Conservation (phyloP, 2,888 invertebrate genomes). For the Morpho deidamia region DNA sequence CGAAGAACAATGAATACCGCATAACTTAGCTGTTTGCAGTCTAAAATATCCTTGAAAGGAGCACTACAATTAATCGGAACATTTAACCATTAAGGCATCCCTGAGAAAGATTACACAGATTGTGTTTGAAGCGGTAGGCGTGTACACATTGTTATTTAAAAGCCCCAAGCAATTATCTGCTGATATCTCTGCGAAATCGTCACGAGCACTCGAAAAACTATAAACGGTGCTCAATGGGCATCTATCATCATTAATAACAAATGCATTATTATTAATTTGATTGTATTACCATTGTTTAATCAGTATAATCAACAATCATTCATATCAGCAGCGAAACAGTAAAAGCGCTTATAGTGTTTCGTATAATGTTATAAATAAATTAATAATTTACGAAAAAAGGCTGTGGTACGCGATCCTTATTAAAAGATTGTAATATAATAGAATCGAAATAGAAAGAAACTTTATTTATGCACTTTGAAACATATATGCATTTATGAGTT, state of each 20-base stretch:
- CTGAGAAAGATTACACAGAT: conserved; percentile 63
- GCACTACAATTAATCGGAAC: conserved; percentile 34
- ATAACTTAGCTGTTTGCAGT: neutral
- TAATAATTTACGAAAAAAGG: too few relatives aligned
- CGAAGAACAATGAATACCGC: too few relatives aligned
- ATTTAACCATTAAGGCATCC: conserved; percentile 39
- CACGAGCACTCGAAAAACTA: conserved; percentile 43
- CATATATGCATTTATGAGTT: too few relatives aligned
- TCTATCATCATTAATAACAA: conserved; percentile 22
- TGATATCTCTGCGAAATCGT: conserved; percentile 47
- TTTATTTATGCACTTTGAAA: too few relatives aligned
- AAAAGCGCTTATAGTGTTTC: too few relatives aligned
- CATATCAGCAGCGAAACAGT: too few relatives aligned
- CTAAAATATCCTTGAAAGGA: conserved; percentile 45
- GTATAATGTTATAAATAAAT: too few relatives aligned
- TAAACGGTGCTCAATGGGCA: conserved; percentile 21
- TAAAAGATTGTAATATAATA: too few relatives aligned
- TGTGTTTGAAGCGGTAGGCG: conserved; percentile 56
- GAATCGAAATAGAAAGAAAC: too few relatives aligned
- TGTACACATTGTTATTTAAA: conserved; percentile 66
- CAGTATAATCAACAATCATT: neutral
- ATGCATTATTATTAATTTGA: conserved; percentile 13
- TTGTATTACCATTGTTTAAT: conserved; percentile 9
- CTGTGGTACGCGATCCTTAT: too few relatives aligned
- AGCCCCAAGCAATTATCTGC: conserved; percentile 56